Evolutionary conservation across 30 jellyfish, hydroid and myxozoan genomes (phyloP).

Genomic region (Hydractinia echinata): DNA sequence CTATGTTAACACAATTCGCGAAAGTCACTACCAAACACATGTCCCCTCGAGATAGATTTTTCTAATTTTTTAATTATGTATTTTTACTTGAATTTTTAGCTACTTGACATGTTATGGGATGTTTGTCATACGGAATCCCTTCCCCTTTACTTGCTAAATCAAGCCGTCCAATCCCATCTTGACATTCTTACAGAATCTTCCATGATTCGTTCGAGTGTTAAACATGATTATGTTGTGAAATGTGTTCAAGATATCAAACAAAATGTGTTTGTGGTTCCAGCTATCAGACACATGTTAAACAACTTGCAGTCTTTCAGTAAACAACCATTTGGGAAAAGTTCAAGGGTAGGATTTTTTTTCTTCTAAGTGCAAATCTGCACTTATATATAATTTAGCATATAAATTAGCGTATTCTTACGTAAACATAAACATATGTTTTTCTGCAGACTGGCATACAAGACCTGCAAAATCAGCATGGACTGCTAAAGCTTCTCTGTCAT

Average conservation of each 20-base stretch:
- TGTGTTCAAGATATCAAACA: slow-evolving; percentile 76
- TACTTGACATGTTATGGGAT: slow-evolving; percentile 61
- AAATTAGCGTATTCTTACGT: not conserved
- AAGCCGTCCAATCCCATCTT: slow-evolving; percentile 92
- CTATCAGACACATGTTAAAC: slow-evolving; percentile 70
- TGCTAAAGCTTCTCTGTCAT: slow-evolving; percentile 66
- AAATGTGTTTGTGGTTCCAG: slow-evolving; percentile 87
- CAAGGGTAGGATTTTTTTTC: slow-evolving; percentile 42
- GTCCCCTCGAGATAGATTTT: not conserved
- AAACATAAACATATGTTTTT: not conserved
- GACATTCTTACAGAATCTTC: slow-evolving; percentile 88
- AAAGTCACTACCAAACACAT: no score
- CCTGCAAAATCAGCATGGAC: slow-evolving; percentile 72
- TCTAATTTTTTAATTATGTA: not conserved
- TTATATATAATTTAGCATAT: not conserved
- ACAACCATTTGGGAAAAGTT: slow-evolving; percentile 62
- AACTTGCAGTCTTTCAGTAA: slow-evolving; percentile 70
- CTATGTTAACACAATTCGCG: no score
- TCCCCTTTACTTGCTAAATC: slow-evolving; percentile 65
- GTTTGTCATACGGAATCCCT: slow-evolving; percentile 53
- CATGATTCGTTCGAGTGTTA: slow-evolving; percentile 42
- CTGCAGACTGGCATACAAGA: slow-evolving; percentile 77
- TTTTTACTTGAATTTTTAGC: slow-evolving; percentile 30
- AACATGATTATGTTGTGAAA: slow-evolving; percentile 59
- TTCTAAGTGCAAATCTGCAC: not conserved